These are phyloP conservation scores for Aleiodes alternator DNA, from an alignment of 2,888 invertebrate genomes.

Conservation along the genomic window DNA sequence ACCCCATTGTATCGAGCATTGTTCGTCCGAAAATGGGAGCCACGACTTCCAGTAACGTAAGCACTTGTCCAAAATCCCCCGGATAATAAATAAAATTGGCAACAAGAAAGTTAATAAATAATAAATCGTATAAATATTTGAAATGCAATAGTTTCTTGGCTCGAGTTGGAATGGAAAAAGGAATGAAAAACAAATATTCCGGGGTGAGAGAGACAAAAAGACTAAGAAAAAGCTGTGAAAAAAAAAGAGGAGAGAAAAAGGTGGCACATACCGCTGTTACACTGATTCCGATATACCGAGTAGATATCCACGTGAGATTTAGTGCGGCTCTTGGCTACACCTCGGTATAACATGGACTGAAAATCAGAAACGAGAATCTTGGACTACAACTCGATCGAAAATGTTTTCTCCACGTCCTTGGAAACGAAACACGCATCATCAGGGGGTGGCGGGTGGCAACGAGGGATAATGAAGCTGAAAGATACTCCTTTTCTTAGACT, in stretches of 20 bases:
- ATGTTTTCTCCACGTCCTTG: slow-evolving; percentile 72
- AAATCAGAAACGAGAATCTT: slow-evolving; percentile 73
- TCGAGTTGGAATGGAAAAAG: neutral
- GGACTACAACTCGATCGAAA: slow-evolving; percentile 71
- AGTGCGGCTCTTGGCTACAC: slow-evolving; percentile 62
- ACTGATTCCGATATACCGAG: slow-evolving; percentile 73
- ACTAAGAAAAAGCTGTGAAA: slow-evolving; percentile 46
- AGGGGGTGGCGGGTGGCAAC: slow-evolving; percentile 37
- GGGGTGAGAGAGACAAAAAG: neutral
- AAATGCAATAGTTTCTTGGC: too few relatives aligned
- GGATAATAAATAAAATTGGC: too few relatives aligned
- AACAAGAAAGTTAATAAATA: too few relatives aligned
- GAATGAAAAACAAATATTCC: too few relatives aligned
- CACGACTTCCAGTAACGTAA: slow-evolving; percentile 9
- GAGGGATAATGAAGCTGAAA: neutral
- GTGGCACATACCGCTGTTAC: slow-evolving; percentile 73
- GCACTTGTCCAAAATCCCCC: neutral
- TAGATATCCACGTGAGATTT: slow-evolving; percentile 73
- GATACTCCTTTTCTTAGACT: neutral
- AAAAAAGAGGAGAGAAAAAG: slow-evolving; percentile 51
- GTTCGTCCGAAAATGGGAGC: neutral
- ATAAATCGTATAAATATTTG: too few relatives aligned
- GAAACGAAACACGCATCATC: slow-evolving; percentile 67
- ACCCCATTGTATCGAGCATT: slow-evolving; percentile 20
- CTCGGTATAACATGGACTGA: slow-evolving; percentile 45